Conservation (phyloP, 2,113 vertebrate species). For the Cheirogaleus medius region DNA sequence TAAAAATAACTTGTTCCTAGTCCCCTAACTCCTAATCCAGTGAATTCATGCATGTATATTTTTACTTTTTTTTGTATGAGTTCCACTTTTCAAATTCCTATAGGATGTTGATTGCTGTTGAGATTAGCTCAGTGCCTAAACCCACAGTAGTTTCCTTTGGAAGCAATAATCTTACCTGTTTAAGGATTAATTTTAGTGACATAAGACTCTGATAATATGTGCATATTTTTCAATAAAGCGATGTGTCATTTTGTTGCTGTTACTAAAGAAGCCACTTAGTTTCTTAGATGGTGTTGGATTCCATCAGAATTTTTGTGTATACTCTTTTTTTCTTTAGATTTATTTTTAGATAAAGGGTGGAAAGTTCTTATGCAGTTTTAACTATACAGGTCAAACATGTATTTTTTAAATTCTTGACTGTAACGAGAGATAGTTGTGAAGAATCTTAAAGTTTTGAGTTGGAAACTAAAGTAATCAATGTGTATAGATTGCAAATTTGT, state of each 20-base stretch:
- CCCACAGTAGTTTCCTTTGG: neutral
- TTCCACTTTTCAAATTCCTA: neutral
- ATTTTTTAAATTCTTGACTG: neutral
- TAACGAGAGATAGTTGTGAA: neutral
- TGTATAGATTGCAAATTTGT: neutral
- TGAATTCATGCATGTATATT: neutral
- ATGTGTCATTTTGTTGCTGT: neutral
- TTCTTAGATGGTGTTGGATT: neutral
- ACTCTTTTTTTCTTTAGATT: neutral
- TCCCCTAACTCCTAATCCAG: too few species aligned
- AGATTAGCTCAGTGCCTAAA: neutral
- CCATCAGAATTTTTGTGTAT: constrained; percentile 19
- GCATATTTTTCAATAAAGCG: neutral
- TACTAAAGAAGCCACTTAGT: neutral
- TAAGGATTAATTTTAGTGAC: neutral
- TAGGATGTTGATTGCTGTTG: neutral
- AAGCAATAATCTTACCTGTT: neutral
- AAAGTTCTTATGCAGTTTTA: neutral
- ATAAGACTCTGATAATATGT: neutral
- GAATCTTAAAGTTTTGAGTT: neutral
- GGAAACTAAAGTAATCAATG: neutral
- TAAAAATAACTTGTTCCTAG: too few species aligned
- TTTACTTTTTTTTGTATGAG: neutral
- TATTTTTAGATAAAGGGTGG: neutral
- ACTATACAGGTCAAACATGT: neutral